Evolutionary conservation across 2,113 vertebrate genomes (phyloP), one percentile per base, ranked within the genome.

Genomic region (Plectropomus leopardus): DNA sequence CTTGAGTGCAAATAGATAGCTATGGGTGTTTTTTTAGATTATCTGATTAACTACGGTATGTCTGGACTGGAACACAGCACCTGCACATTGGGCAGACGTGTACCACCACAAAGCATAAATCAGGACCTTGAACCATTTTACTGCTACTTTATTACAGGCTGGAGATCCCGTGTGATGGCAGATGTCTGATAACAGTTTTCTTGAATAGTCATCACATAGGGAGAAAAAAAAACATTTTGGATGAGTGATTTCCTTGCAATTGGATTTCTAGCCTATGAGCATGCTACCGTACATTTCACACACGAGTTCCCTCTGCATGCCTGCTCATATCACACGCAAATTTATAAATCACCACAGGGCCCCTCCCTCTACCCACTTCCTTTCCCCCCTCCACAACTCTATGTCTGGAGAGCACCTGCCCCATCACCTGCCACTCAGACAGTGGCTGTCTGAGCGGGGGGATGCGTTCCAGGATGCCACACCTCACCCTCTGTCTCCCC

Each of bases 341-440:
- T 86, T 60, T 75, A 82, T 73, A 80, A 67, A 58, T 60, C 54
- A 53, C 23, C 36, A 19, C 79, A 64, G 34, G 2, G 36, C 32
- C 51, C 58, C 26, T 54, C 64, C 72, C 48, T 80, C 69, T 57
- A 3, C 55, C 50, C 48, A 81, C 72, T 64, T 68, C 72, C 77
- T 36, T 76, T 67, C 73, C 13, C 36, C 77, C 58, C 8, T 54
- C 24, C 47, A 30, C 54, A 57, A 71, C 65, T 54, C 11, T 63
- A 75, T 71, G 72, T 91, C 88, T 86, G 60, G 68, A 91, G 91
- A 90, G 88, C 93, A 94, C 91, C 94, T 94, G 91, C 87, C 83
- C 78, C 78, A 91, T 94, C 90, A 94, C 92, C 93, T 94, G 93
- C 92, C 91, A 86, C 79, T 91, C 92, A 91, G 88, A 85, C 88